These are phyloP conservation scores for Ia io DNA, from an alignment of 2,113 vertebrate species.

Conservation along the genomic window DNA sequence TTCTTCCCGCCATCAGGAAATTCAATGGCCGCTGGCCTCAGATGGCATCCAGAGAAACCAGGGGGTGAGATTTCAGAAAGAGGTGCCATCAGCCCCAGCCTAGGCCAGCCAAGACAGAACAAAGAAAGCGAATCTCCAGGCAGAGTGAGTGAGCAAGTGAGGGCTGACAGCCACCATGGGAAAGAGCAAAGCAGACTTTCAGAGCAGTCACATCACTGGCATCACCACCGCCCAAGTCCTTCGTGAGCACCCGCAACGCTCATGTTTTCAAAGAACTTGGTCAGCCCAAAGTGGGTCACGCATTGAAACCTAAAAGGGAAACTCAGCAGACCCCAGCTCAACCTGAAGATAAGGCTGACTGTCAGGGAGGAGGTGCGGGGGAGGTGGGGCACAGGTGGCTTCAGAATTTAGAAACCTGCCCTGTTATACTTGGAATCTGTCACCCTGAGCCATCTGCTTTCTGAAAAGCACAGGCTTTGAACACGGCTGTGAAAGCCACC, in stretches of 20 bases:
- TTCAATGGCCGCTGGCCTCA: neutral
- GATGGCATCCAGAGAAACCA: neutral
- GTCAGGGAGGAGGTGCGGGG: neutral
- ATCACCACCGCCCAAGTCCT: neutral
- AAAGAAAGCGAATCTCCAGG: neutral
- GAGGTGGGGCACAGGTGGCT: neutral
- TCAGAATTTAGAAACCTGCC: conserved; percentile 47
- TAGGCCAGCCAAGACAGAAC: neutral
- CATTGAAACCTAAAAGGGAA: conserved; percentile 55
- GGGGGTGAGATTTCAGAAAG: conserved; percentile 14
- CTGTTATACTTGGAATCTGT: conserved; percentile 44
- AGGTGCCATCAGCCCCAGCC: neutral
- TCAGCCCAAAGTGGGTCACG: conserved; percentile 60
- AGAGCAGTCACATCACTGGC: neutral
- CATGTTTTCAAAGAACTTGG: conserved; percentile 55
- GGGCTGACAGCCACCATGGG: neutral
- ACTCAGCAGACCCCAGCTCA: conserved; percentile 43
- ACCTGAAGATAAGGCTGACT: conserved; percentile 20
- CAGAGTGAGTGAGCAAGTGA: neutral
- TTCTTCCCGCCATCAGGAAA: conserved; percentile 27
- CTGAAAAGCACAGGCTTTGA: neutral
- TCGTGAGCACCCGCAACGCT: neutral
- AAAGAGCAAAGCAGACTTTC: conserved; percentile 30
- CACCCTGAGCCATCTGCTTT: conserved; percentile 51
- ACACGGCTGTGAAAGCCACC: conserved; percentile 10